Evolutionary conservation across 2,888 invertebrate genomes (phyloP).

Genomic region (Caradrina clavipalpis): DNA sequence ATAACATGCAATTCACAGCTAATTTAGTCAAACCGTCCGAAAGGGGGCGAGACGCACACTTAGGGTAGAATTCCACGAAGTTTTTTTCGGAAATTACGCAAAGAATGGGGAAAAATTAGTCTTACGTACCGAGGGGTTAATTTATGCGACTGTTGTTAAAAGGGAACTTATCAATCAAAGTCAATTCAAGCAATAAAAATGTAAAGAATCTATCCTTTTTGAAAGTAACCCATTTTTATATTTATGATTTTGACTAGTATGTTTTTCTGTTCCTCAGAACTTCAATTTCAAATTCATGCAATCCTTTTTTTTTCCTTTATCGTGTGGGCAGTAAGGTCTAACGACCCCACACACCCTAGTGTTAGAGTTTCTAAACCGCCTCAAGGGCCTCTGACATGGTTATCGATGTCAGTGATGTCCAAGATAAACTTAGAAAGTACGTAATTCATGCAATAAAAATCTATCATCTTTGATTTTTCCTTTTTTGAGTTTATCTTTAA

Average conservation of each 20-base stretch:
- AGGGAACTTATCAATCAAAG: not conserved
- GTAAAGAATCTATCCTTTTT: not conserved
- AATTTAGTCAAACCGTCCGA: not conserved
- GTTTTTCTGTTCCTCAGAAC: too few relatives aligned
- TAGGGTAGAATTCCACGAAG: not conserved
- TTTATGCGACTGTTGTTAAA: not conserved
- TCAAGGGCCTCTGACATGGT: too few relatives aligned
- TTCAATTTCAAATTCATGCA: too few relatives aligned
- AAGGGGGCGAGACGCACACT: not conserved
- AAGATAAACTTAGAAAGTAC: too few relatives aligned
- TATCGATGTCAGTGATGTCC: too few relatives aligned
- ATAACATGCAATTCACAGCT: not conserved
- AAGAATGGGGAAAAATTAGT: not conserved
- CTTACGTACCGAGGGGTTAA: slow-evolving; percentile 4
- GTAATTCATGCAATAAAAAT: not conserved
- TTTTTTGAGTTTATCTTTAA: not conserved
- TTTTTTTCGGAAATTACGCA: not conserved
- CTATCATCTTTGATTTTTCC: not conserved
- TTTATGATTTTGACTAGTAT: too few relatives aligned
- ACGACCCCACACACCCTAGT: too few relatives aligned
- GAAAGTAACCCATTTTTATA: too few relatives aligned
- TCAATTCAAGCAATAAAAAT: not conserved
- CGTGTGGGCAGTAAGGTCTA: too few relatives aligned
- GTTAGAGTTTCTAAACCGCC: too few relatives aligned
- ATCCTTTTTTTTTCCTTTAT: too few relatives aligned